Evolutionary conservation across 1,140 invertebrate species (phyloP).

Genomic region (Mactra quadrangularis): DNA sequence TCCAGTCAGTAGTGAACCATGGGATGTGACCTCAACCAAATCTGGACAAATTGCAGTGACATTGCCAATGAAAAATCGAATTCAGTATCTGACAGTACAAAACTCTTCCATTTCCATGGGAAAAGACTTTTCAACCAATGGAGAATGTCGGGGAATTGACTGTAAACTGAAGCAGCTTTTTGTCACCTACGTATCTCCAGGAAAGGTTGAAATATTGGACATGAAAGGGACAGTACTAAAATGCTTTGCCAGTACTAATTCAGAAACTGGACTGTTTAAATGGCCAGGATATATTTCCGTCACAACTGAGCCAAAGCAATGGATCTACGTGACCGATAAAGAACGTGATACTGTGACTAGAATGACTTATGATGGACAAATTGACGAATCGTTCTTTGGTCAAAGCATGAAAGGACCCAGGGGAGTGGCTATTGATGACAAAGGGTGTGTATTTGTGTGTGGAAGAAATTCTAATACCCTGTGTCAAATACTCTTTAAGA

Average conservation of each 20-base stretch:
- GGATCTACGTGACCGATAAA: conserved; percentile 24
- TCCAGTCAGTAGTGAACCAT: conserved; percentile 14
- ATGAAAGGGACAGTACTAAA: background rate
- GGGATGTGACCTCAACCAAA: conserved; percentile 1
- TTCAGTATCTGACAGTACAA: background rate
- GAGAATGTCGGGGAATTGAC: conserved; percentile 24
- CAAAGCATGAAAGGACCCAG: conserved; percentile 15
- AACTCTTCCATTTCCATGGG: background rate
- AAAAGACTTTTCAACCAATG: background rate
- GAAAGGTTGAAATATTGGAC: conserved; percentile 20
- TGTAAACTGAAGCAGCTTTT: background rate
- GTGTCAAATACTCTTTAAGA: conserved; percentile 2
- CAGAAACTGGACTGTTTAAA: conserved; percentile 14
- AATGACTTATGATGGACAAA: background rate
- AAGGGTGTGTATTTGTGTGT: conserved; percentile 14
- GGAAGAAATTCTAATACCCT: conserved; percentile 16
- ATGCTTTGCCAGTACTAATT: background rate
- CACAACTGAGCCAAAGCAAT: background rate
- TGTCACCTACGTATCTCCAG: conserved; percentile 7
- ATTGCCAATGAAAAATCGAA: conserved; percentile 10
- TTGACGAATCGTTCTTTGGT: background rate
- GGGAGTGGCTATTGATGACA: conserved; percentile 7
- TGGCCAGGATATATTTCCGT: conserved; percentile 14
- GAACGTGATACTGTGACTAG: conserved; percentile 15
- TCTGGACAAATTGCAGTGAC: background rate